phyloP scores from a whole-genome alignment of 2,797 vertebrate species.

The Arremon brunneinucha region DNA sequence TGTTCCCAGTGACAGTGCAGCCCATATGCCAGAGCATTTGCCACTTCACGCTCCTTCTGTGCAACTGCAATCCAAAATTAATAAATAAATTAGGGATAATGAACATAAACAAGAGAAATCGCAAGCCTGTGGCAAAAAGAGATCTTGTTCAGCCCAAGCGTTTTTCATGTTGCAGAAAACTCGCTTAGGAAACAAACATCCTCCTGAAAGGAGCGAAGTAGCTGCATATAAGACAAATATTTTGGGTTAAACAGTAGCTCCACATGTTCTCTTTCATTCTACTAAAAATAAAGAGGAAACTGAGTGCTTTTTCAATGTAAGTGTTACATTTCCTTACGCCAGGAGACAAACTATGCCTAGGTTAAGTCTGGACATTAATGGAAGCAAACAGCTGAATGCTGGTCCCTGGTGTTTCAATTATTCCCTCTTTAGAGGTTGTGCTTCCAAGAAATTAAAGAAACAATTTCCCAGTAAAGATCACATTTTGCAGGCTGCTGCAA shows the following conservation, averaged over 20 bases:
- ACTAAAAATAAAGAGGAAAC: slow-evolving; percentile 9
- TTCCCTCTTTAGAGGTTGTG: background rate
- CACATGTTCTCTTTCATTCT: slow-evolving; percentile 6
- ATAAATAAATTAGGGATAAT: slow-evolving; percentile 27
- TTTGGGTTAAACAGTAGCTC: slow-evolving; percentile 31
- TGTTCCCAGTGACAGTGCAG: background rate
- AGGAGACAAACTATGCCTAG: slow-evolving; percentile 20
- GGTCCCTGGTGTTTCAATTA: slow-evolving; percentile 41
- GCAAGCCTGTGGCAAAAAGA: background rate
- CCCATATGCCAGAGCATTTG: slow-evolving; percentile 50
- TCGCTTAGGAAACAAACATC: slow-evolving; percentile 25
- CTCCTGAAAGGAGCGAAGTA: background rate
- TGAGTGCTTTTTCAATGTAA: background rate
- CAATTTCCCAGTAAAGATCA: background rate
- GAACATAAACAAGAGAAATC: background rate
- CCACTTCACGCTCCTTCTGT: slow-evolving; percentile 11
- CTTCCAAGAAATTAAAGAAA: slow-evolving; percentile 21
- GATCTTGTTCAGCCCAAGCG: background rate
- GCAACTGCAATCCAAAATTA: slow-evolving; percentile 13
- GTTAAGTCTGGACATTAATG: slow-evolving; percentile 38
- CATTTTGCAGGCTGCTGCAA: background rate
- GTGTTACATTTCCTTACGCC: background rate
- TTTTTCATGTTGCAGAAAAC: background rate
- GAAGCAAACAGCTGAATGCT: slow-evolving; percentile 15
- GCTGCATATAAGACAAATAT: slow-evolving; percentile 25